Conservation (phyloP, 92 coral and sea anemone genomes). For the Parazoanthus swiftii region DNA sequence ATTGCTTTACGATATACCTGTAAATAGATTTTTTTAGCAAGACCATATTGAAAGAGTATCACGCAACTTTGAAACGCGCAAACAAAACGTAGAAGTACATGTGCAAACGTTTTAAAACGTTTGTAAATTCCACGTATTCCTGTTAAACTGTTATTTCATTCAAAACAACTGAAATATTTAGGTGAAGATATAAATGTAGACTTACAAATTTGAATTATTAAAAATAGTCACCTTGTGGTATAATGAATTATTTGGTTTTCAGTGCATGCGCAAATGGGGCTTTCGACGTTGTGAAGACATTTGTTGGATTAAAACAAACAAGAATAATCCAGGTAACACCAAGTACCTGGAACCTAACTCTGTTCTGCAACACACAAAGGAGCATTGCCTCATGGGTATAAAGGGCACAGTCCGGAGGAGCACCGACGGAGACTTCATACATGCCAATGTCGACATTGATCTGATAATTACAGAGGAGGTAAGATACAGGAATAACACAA, state of each 20-base stretch:
- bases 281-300: constrained; percentile 98
- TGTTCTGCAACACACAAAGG: constrained; percentile 96
- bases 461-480: constrained; percentile 98
- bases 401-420: constrained; percentile 95
- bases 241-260: not conserved
- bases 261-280: constrained; percentile 98
- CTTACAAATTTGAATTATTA: too few species aligned
- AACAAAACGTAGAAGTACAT: too few species aligned
- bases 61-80: too few species aligned
- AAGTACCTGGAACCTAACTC: constrained; percentile 97
- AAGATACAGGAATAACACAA: not conserved
- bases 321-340: constrained; percentile 94
- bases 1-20: too few species aligned
- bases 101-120: too few species aligned
- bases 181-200: too few species aligned
- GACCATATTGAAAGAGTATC: too few species aligned
- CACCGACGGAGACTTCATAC: constrained; percentile 97
- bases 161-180: too few species aligned
- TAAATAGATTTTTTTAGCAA: too few species aligned
- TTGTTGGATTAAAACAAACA: constrained; percentile 99
- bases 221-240: too few species aligned
- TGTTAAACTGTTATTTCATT: too few species aligned
- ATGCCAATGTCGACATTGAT: constrained; percentile 97
- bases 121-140: too few species aligned
- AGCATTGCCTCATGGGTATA: constrained; percentile 97